These are phyloP conservation scores for cattle (Bos taurus) DNA, from an alignment of 2,113 vertebrate species.

Conservation along the genomic window ARS-UCD2.0 NC_037332.1:8223001-8223500, in stretches of 20 bases:
- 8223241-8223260: no score
- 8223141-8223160: no score
- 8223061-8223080: neutral
- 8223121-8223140: no score
- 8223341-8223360: neutral
- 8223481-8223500: neutral
- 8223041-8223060: neutral
- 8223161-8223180: no score
- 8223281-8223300: no score
- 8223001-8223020: neutral
- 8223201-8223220: no score
- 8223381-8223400: neutral
- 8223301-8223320: no score
- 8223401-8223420: neutral
- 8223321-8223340: no score
- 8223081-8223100: neutral
- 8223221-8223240: no score
- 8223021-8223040: neutral
- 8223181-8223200: no score
- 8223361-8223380: neutral
- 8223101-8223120: no score
- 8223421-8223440: neutral
- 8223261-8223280: no score
- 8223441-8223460: neutral
- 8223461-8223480: neutral